A percentile compares a stretch with the other conserved stretches of the same genome.
phyloP scores from a whole-genome alignment of 92 coral and sea anemone genomes.

The Epizoanthus ramosus region DNA sequence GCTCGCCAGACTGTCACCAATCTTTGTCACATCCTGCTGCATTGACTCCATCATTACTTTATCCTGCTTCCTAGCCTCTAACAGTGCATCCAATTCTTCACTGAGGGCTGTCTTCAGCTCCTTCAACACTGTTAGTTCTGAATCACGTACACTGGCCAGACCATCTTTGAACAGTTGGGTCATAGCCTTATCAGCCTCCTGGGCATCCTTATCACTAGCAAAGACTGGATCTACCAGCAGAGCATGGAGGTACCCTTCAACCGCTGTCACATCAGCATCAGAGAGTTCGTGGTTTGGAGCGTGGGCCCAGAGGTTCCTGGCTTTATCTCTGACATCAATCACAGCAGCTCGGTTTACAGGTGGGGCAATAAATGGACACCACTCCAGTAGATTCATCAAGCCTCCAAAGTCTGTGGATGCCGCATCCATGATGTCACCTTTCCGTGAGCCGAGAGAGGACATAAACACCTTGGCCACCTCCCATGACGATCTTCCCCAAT shows the following conservation, averaged over 20 bases:
- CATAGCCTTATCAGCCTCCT: not conserved
- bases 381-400: conserved; percentile 39
- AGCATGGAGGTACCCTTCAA: conserved; percentile 13
- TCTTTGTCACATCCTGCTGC: not conserved
- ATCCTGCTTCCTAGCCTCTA: not conserved
- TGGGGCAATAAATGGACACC: conserved; percentile 27
- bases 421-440: conserved; percentile 37
- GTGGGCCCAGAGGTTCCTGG: conserved; percentile 55
- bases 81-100: conserved; percentile 21
- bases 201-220: not conserved
- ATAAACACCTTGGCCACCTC: too few relatives aligned
- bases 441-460: conserved; percentile 46
- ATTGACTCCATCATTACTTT: not conserved
- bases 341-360: conserved; percentile 19
- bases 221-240: conserved; percentile 21
- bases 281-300: too few relatives aligned
- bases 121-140: not conserved
- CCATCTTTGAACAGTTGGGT: conserved; percentile 7
- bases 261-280: conserved; percentile 28
- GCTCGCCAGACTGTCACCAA: not conserved
- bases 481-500: conserved; percentile 39
- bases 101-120: not conserved
- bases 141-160: conserved; percentile 19
- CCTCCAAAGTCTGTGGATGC: conserved; percentile 37
- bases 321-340: conserved; percentile 25